Evolutionary conservation across 2,113 vertebrate species (phyloP), one percentile per base, ranked within the genome.

Genomic region (Pleuronectes platessa): DNA sequence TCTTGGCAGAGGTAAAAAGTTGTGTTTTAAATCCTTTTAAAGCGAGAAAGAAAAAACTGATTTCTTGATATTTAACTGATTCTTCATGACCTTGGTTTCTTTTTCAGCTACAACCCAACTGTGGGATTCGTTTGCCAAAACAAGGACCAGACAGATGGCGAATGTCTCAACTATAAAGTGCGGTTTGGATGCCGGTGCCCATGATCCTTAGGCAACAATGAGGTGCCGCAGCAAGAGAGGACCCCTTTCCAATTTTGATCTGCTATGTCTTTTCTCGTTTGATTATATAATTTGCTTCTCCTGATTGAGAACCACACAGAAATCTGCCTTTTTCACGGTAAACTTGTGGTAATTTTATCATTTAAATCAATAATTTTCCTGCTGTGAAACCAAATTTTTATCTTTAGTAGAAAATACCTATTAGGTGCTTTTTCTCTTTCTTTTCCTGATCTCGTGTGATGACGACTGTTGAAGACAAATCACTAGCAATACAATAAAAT

Each of bases 31-130:
- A 31, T 31, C 1, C 0, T 31, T 31, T 31, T 31, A 31, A 31
- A 31, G 31, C 1, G 1, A 31, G 31, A 7, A 31, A 31, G 31
- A 31, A 31, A 31, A 31, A 31, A 31, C 31, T 7, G 31, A 31
- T 31, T 31, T 1, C 31, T 31, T 1, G 31, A 31, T 31, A 31
- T 31, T 31, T 31, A 1, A 31, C 31, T 59, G 24, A 17, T 27
- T 8, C 13, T 9, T 31, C 1, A 31, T 45, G 5, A 4, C 2
- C 5, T 55, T 49, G 14, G 0, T 68, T 1, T n/a, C 0, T 49
- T 72, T 84, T 83, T 42, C 70, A 88, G 86, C 14, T 82, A 47
- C 76, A 79, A 7, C 75, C 77, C 88, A 61, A 77, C 63, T 5
- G 0, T 15, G 0, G 80, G 83, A 55, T 84, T 86, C 24, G 61